These are phyloP conservation scores for Siniperca chuatsi DNA, from an alignment of 2,113 vertebrate species.

Conservation along the genomic window DNA sequence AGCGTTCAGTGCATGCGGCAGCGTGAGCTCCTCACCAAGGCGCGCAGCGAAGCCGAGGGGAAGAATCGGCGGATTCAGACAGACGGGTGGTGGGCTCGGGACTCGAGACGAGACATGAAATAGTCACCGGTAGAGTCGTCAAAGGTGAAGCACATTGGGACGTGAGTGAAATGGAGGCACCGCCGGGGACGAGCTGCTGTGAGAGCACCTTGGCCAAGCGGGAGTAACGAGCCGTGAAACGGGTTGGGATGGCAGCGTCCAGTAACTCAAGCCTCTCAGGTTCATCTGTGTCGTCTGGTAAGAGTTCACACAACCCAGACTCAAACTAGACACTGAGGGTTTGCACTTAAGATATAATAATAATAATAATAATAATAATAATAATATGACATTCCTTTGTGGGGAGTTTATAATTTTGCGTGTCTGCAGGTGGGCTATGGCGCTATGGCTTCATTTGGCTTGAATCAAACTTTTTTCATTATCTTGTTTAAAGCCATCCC, in stretches of 20 bases:
- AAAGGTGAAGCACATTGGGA: constrained; percentile 48
- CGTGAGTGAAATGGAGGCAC: constrained; percentile 77
- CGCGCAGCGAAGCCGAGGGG: constrained; percentile 30
- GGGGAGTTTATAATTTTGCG: not conserved
- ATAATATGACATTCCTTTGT: not conserved
- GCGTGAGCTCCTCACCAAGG: constrained; percentile 39
- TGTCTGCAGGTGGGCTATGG: not conserved
- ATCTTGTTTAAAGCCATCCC: not conserved
- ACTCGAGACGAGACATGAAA: constrained; percentile 40
- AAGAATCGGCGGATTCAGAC: constrained; percentile 43
- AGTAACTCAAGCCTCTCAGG: constrained; percentile 98
- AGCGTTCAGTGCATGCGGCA: constrained; percentile 53
- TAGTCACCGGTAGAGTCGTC: constrained; percentile 28
- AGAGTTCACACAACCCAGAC: constrained; percentile 71
- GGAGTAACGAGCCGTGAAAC: constrained; percentile 77
- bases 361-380: not conserved
- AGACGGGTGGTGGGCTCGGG: constrained; percentile 1
- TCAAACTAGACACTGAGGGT: not conserved
- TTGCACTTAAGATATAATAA: not conserved
- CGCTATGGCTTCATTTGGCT: not conserved
- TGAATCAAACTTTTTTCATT: constrained; percentile 50
- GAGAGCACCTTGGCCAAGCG: constrained; percentile 75
- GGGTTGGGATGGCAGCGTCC: constrained; percentile 92
- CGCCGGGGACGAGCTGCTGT: constrained; percentile 64
- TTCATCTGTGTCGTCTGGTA: constrained; percentile 96